A percentile compares a stretch with the other conserved stretches of the same genome.
Evolutionary conservation across 1,140 invertebrate species (phyloP).

Genomic region (Diachasmimorpha longicaudata): DNA sequence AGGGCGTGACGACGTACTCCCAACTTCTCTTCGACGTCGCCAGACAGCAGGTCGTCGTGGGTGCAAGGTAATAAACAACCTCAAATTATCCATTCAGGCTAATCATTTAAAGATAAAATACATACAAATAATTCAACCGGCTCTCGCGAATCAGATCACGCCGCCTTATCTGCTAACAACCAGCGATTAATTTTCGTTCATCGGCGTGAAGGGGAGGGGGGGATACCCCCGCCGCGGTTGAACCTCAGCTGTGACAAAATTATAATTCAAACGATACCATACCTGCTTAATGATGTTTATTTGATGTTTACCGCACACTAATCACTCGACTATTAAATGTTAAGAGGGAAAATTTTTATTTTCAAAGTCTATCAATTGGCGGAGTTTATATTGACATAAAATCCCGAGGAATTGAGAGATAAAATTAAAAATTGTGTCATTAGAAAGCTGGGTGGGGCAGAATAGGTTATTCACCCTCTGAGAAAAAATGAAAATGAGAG

Average conservation of each 20-base stretch:
- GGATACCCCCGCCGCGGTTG: neutral
- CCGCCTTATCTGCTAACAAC: neutral
- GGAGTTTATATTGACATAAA: too few relatives aligned
- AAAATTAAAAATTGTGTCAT: too few relatives aligned
- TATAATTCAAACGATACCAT: neutral
- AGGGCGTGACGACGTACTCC: slow-evolving; percentile 74
- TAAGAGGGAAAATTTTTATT: too few relatives aligned
- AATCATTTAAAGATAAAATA: neutral
- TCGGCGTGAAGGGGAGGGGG: too few relatives aligned
- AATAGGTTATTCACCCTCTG: too few relatives aligned
- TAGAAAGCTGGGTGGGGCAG: too few relatives aligned
- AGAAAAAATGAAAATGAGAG: too few relatives aligned
- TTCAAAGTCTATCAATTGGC: too few relatives aligned
- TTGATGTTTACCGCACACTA: neutral
- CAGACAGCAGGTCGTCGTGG: slow-evolving; percentile 81
- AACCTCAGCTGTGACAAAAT: neutral
- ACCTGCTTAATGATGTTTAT: neutral
- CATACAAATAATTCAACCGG: neutral
- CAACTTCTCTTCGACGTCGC: slow-evolving; percentile 83
- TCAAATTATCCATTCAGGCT: neutral
- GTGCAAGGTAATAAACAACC: slow-evolving; percentile 70
- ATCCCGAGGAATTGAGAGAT: too few relatives aligned
- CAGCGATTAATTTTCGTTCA: slow-evolving; percentile 10
- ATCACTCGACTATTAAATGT: too few relatives aligned
- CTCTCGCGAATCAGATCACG: slow-evolving; percentile 15